Evolutionary conservation across 2,797 vertebrate species (phyloP).

Genomic region (Discoglossus pictus): DNA sequence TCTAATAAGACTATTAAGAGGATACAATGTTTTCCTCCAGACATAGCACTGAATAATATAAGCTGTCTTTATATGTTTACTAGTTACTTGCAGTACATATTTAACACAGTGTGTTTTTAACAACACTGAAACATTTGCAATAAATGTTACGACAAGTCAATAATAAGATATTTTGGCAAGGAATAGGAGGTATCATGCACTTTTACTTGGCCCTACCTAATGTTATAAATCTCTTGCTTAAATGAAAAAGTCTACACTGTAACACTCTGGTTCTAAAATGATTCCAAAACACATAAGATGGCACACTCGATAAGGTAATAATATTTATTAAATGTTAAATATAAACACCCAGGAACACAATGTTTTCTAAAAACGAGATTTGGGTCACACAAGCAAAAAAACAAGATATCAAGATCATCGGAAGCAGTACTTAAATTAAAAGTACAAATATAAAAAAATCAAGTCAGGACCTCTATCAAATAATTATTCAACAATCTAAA

Average conservation of each 20-base stretch:
- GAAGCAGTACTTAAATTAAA: background rate
- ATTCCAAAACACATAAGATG: constrained; percentile 45
- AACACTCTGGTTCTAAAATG: constrained; percentile 23
- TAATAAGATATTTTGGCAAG: constrained; percentile 36
- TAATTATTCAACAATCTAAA: background rate
- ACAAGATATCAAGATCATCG: background rate
- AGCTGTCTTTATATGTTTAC: too few relatives aligned
- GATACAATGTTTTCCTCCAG: too few relatives aligned
- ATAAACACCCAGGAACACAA: constrained; percentile 7
- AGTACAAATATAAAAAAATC: background rate
- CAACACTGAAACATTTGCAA: background rate
- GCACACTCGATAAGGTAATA: constrained; percentile 17
- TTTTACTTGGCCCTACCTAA: constrained; percentile 27
- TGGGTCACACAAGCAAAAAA: constrained; percentile 4
- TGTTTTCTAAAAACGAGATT: constrained; percentile 1
- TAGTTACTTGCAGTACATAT: constrained; percentile 12
- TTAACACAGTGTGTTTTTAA: constrained; percentile 3
- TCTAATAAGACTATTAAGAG: too few relatives aligned
- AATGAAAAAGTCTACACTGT: constrained; percentile 16
- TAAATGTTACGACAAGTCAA: background rate
- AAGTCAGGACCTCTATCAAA: constrained; percentile 5
- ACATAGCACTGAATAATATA: too few relatives aligned
- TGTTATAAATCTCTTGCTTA: constrained; percentile 38
- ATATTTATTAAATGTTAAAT: constrained; percentile 30
- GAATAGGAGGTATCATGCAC: constrained; percentile 12